Evolutionary conservation across 2,797 vertebrate genomes (phyloP).

Genomic region (Alauda arvensis): DNA sequence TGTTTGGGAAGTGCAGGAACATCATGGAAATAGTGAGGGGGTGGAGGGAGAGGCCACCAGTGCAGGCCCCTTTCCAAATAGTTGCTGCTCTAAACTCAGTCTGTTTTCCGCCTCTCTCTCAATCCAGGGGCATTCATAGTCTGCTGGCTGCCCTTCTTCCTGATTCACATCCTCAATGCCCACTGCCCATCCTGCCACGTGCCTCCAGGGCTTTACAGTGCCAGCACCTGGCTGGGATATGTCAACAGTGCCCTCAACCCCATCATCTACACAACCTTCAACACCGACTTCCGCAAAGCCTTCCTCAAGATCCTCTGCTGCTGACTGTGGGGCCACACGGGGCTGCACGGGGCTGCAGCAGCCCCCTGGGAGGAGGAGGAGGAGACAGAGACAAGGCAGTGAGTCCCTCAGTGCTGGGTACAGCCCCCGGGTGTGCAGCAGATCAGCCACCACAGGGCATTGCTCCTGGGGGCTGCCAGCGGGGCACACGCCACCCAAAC

Average conservation of each 20-base stretch:
- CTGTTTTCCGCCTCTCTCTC: constrained; percentile 30
- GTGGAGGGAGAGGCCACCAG: not conserved
- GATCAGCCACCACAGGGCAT: not conserved
- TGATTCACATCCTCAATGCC: constrained; percentile 90
- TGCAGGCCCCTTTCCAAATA: not conserved
- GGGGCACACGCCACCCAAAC: fast-evolving
- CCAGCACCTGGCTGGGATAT: constrained; percentile 92
- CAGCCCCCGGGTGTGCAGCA: fast-evolving
- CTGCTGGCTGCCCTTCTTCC: constrained; percentile 96
- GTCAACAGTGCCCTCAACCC: constrained; percentile 94
- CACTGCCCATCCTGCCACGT: constrained; percentile 87
- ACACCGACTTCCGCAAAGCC: constrained; percentile 89
- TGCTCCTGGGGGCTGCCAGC: not conserved
- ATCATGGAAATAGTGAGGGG: not conserved
- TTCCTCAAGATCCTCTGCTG: constrained; percentile 94
- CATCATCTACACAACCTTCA: constrained; percentile 93
- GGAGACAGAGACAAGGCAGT: not conserved
- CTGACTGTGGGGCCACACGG: constrained; percentile 36
- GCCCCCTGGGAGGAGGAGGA: not conserved
- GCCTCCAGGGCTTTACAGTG: constrained; percentile 85
- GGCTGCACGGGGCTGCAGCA: not conserved
- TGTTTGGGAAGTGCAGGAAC: not conserved
- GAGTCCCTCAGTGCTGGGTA: not conserved
- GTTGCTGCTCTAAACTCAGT: not conserved
- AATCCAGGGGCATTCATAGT: constrained; percentile 88